phyloP scores from a whole-genome alignment of 2,113 vertebrate genomes.

The Bostrychus sinensis region DNA sequence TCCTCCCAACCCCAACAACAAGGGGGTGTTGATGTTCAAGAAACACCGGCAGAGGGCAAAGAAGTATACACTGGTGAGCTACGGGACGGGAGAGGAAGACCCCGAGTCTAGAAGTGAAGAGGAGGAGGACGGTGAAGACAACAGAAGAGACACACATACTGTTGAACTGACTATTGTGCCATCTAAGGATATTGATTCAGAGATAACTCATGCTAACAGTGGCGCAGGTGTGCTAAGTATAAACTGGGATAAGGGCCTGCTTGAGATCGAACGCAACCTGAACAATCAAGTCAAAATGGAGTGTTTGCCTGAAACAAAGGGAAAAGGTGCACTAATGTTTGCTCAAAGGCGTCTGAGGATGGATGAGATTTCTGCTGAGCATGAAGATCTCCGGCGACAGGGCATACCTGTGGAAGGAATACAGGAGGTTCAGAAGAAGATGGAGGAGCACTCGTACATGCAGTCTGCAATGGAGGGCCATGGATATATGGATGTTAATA shows the following conservation, averaged over 20 bases:
- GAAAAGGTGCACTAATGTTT: constrained; percentile 97
- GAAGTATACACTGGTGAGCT: constrained; percentile 95
- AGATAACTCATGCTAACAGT: constrained; percentile 82
- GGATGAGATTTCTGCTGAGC: constrained; percentile 93
- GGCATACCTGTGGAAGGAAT: constrained; percentile 75
- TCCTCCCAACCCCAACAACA: constrained; percentile 92
- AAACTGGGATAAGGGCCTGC: constrained; percentile 89
- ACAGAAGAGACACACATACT: constrained; percentile 75
- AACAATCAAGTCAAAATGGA: constrained; percentile 85
- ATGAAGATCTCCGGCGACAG: constrained; percentile 85
- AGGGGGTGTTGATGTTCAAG: constrained; percentile 99
- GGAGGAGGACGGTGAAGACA: constrained; percentile 79
- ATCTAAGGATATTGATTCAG: constrained; percentile 84
- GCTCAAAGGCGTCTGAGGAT: constrained; percentile 89
- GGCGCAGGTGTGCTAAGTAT: constrained; percentile 82
- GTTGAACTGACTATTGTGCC: constrained; percentile 84
- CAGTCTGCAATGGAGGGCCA: constrained; percentile 78
- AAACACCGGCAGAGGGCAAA: constrained; percentile 92
- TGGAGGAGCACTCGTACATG: constrained; percentile 64
- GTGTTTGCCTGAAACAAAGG: constrained; percentile 88
- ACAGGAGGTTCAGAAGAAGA: constrained; percentile 69
- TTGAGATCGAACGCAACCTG: constrained; percentile 86
- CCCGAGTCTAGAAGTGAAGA: constrained; percentile 78
- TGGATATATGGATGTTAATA: constrained; percentile 82
- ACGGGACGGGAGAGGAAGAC: constrained; percentile 93